Base-by-base conservation (phyloP, 2,888 invertebrate species). In the Dastarcus helophoroides region DNA sequence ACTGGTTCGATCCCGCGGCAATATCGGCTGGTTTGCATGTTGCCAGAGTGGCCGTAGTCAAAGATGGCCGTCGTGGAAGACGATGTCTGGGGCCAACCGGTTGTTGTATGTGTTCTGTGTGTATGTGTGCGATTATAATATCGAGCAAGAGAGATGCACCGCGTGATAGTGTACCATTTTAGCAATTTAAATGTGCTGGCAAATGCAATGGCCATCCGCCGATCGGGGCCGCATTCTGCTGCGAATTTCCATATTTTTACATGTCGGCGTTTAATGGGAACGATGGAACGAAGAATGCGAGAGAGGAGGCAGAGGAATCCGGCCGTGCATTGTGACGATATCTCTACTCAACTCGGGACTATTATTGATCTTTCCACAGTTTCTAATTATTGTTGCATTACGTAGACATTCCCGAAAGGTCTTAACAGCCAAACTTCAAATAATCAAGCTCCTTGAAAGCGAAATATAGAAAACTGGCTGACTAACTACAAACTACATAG, bases 171-270 rank as follows among this genome's bases (percentile, higher is more conserved):
- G 59, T 59, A 56, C 57, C 57, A 56, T 59, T 60, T 61, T 60
- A 60, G 62, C 62, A 60, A 62, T 62, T 61, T 61, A 62, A 62
- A 62, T 60, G 58, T 54, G 51, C 53, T 50, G 53, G 54, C 54
- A 52, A 58, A 60, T 60, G 59, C 58, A 59, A 60, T 58, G 48
- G 45, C 48, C 46, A 45, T 49, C 50, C 46, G 40, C 46, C 42
- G 45, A 45, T 44, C 47, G 44, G 37, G 45, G 44, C 48, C 42
- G 50, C 51, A 51, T 53, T 51, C 48, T 51, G 46, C 43, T 43
- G 37, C 36, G 45, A 45, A 53, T 53, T 51, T 51, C 51, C 53
- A 51, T 53, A 53, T 49, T 51, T 53, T 51, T 52, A 51, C 50
- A 52, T 52, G 50, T 44, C 48, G 13, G 4, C 26, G 12, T 15